A percentile compares a stretch with the other conserved stretches of the same genome.
phyloP scores from a whole-genome alignment of 2,888 invertebrate species.

The Masnerella sp. region DNA sequence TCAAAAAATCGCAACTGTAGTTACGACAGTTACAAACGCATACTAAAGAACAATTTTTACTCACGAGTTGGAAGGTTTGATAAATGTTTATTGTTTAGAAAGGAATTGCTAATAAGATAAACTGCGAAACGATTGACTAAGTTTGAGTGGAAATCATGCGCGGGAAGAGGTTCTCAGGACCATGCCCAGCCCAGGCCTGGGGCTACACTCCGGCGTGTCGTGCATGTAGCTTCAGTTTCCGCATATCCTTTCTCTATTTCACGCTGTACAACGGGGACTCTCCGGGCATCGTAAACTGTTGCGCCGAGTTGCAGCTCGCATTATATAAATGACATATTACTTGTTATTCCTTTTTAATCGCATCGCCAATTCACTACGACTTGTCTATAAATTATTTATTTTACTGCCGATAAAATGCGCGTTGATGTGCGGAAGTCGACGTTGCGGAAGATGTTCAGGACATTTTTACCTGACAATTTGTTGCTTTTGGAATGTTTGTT shows the following conservation, averaged over 20 bases:
- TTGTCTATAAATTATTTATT: too few relatives aligned
- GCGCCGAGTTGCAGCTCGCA: slow-evolving; percentile 5
- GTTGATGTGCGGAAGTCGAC: too few relatives aligned
- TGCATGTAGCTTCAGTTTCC: slow-evolving; percentile 45
- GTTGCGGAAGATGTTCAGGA: too few relatives aligned
- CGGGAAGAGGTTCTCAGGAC: slow-evolving; percentile 50
- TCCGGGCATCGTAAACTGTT: slow-evolving; percentile 42
- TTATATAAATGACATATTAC: slow-evolving; percentile 26
- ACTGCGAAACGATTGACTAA: slow-evolving; percentile 36
- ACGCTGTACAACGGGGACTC: slow-evolving; percentile 27
- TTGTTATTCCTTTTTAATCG: slow-evolving; percentile 13
- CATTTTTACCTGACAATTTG: too few relatives aligned
- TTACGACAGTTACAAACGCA: not conserved
- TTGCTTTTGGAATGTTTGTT: too few relatives aligned
- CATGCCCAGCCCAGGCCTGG: slow-evolving; percentile 44
- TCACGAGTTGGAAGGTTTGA: slow-evolving; percentile 1
- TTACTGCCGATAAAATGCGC: too few relatives aligned
- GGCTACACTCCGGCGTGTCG: slow-evolving; percentile 38
- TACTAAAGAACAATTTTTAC: slow-evolving; percentile 4
- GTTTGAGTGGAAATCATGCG: slow-evolving; percentile 50
- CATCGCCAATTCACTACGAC: too few relatives aligned
- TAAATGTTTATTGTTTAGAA: slow-evolving; percentile 41
- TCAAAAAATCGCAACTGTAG: too few relatives aligned
- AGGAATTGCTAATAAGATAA: slow-evolving; percentile 42
- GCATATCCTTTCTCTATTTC: slow-evolving; percentile 56